Percentiles rank a stretch among this genome's conserved stretches.
Evolutionary conservation across 2,113 vertebrate species (phyloP).

Genomic region (Tragulus kanchil): DNA sequence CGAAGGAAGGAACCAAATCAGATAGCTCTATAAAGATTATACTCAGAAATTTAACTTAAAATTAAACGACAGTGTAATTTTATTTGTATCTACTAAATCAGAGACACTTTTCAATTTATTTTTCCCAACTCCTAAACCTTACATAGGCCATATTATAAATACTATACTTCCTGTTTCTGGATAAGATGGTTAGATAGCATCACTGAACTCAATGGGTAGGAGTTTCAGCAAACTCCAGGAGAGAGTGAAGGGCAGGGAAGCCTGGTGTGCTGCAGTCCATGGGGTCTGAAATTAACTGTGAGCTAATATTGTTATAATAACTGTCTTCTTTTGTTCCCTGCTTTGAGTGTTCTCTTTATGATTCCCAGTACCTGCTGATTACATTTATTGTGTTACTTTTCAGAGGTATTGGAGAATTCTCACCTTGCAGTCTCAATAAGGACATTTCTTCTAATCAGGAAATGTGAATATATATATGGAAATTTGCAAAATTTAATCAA

Average conservation of each 20-base stretch:
- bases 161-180: neutral
- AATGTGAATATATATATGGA: neutral
- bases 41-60: neutral
- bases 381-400: neutral
- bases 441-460: neutral
- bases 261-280: too few species aligned
- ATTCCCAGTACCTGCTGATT: neutral
- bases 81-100: neutral
- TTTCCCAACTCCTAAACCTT: neutral
- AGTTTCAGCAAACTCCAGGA: too few species aligned
- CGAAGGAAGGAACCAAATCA: neutral
- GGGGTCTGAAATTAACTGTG: neutral
- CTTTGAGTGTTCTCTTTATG: neutral
- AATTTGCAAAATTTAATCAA: neutral
- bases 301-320: neutral
- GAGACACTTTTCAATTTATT: neutral
- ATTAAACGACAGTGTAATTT: neutral
- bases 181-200: neutral
- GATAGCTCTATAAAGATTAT: neutral
- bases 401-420: neutral
- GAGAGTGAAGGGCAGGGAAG: too few species aligned
- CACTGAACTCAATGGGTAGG: too few species aligned
- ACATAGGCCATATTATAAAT: neutral
- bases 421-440: neutral
- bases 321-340: neutral